Conservation (phyloP, 2,797 vertebrate genomes). For the Halcyon leucocephala region DNA sequence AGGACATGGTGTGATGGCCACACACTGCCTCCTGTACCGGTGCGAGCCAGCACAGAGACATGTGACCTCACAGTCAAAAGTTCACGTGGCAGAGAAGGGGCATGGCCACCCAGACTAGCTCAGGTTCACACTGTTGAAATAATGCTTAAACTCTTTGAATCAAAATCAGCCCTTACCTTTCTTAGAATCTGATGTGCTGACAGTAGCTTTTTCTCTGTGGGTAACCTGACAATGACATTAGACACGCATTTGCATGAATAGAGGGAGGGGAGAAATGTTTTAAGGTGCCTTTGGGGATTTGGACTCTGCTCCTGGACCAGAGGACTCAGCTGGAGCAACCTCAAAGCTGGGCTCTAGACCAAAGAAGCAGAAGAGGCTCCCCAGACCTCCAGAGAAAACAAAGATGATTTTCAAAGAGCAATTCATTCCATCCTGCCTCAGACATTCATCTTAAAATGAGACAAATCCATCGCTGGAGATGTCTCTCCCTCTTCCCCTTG, state of each 20-base stretch:
- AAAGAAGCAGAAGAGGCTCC: background rate
- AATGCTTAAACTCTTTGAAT: background rate
- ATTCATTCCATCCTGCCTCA: background rate
- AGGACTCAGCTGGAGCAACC: background rate
- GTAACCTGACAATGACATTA: background rate
- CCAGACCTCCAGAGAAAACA: background rate
- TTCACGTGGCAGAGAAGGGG: background rate
- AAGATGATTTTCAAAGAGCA: background rate
- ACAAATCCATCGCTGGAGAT: rapidly evolving
- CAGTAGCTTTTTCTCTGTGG: background rate
- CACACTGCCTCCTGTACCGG: background rate
- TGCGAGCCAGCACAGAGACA: background rate
- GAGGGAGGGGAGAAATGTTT: background rate
- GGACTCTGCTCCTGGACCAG: background rate
- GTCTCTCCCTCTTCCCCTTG: background rate
- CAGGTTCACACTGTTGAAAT: background rate
- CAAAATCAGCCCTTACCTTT: background rate
- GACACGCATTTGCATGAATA: background rate
- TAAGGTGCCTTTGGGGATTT: background rate
- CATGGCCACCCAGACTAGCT: background rate
- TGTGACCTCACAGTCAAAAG: background rate
- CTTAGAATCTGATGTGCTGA: background rate
- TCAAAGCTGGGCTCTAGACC: background rate
- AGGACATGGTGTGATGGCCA: background rate
- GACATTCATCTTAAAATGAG: background rate